Evolutionary conservation across 2,113 vertebrate species (phyloP).

Genomic region (Rhea pennata): DNA sequence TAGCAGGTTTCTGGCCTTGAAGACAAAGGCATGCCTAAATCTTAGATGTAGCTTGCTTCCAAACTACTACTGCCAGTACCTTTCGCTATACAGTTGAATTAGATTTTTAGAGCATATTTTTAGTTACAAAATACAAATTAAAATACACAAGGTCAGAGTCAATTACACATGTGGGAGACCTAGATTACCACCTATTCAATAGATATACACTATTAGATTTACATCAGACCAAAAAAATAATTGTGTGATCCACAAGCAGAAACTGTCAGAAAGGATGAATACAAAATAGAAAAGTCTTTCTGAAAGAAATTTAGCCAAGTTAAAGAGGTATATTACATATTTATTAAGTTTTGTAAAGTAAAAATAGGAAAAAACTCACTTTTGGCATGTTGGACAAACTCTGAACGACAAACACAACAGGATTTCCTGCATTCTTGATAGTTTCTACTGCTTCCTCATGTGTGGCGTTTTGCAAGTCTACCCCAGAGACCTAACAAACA

Average conservation of each 20-base stretch:
- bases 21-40: background rate
- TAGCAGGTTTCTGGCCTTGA: background rate
- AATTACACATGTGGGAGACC: background rate
- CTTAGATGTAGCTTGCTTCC: background rate
- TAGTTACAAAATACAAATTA: background rate
- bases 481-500: slow-evolving; percentile 86
- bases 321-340: background rate
- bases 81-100: background rate
- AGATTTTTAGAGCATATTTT: background rate
- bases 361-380: slow-evolving; percentile 74
- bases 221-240: background rate
- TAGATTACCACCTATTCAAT: background rate
- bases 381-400: slow-evolving; percentile 86
- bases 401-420: slow-evolving; percentile 92
- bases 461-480: slow-evolving; percentile 87
- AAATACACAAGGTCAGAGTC: background rate
- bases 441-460: slow-evolving; percentile 92
- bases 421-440: slow-evolving; percentile 89
- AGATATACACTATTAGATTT: background rate
- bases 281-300: background rate
- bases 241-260: background rate
- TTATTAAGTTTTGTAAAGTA: background rate
- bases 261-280: background rate
- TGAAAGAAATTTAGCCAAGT: background rate
- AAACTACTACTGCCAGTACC: background rate